Evolutionary conservation across 2,888 invertebrate species (phyloP).

Genomic region (Lasioglossum oenotherae): DNA sequence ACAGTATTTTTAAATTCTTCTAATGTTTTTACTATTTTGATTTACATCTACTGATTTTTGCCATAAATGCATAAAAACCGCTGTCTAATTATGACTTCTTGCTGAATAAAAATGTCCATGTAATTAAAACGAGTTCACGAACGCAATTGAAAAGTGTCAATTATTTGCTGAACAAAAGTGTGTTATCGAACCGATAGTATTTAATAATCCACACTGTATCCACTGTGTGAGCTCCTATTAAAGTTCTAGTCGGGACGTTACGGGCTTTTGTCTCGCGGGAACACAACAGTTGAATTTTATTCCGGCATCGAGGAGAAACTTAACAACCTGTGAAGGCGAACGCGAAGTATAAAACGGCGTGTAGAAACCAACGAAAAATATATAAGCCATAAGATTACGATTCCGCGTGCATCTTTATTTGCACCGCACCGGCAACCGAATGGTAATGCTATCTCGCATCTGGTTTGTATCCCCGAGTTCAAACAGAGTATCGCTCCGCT

Average conservation of each 20-base stretch:
- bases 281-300: background rate
- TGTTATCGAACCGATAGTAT: background rate
- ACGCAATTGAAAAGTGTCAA: background rate
- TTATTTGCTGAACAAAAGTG: background rate
- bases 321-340: background rate
- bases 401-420: background rate
- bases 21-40: no score
- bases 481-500: slow-evolving; percentile 11
- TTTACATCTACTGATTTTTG: no score
- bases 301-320: background rate
- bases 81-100: no score
- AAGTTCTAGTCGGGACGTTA: background rate
- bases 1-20: no score
- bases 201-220: background rate
- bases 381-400: background rate
- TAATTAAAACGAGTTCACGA: background rate
- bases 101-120: no score
- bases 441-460: background rate
- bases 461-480: slow-evolving; percentile 5
- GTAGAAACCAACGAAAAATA: background rate
- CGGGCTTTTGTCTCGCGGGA: background rate
- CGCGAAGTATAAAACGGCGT: slow-evolving; percentile 5
- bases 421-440: background rate
- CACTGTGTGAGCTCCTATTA: background rate
- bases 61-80: no score